Percentiles rank a stretch among this genome's conserved stretches.
phyloP scores from a whole-genome alignment of 2,113 vertebrate genomes.

The Onychostoma macrolepis region DNA sequence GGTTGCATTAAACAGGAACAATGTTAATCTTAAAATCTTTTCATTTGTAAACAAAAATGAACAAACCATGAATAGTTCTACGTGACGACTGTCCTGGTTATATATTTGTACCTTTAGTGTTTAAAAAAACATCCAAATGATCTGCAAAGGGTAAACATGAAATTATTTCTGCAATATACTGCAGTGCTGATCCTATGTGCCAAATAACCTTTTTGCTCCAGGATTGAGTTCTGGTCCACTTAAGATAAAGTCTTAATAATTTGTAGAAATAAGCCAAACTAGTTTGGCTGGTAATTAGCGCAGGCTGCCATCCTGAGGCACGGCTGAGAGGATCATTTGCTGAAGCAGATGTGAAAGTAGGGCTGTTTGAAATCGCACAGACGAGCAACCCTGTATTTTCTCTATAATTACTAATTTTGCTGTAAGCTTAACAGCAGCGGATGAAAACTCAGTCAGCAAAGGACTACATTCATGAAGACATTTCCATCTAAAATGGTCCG shows the following conservation, averaged over 20 bases:
- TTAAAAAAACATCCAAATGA: neutral
- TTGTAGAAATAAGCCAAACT: conserved; percentile 87
- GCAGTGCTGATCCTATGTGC: conserved; percentile 67
- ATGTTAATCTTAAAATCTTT: neutral
- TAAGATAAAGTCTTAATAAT: conserved; percentile 88
- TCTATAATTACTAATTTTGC: conserved; percentile 80
- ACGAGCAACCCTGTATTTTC: conserved; percentile 67
- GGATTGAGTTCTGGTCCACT: conserved; percentile 81
- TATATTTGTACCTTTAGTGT: neutral
- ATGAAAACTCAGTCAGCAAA: conserved; percentile 71
- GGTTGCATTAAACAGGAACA: neutral
- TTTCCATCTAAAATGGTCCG: conserved; percentile 53
- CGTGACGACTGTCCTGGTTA: neutral
- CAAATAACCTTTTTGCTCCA: conserved; percentile 76
- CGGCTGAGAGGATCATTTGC: conserved; percentile 79
- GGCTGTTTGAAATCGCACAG: conserved; percentile 75
- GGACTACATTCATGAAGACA: conserved; percentile 64
- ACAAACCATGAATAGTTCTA: neutral
- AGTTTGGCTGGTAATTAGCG: conserved; percentile 92
- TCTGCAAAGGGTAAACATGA: neutral
- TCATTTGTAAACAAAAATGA: too few species aligned
- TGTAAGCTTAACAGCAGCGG: conserved; percentile 73
- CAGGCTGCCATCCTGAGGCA: conserved; percentile 74
- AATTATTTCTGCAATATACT: conserved; percentile 60
- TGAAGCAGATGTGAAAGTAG: conserved; percentile 85